These are phyloP conservation scores for Mormyrops attenuatus DNA, from an alignment of 2,797 vertebrate species.

Conservation along the genomic window DNA sequence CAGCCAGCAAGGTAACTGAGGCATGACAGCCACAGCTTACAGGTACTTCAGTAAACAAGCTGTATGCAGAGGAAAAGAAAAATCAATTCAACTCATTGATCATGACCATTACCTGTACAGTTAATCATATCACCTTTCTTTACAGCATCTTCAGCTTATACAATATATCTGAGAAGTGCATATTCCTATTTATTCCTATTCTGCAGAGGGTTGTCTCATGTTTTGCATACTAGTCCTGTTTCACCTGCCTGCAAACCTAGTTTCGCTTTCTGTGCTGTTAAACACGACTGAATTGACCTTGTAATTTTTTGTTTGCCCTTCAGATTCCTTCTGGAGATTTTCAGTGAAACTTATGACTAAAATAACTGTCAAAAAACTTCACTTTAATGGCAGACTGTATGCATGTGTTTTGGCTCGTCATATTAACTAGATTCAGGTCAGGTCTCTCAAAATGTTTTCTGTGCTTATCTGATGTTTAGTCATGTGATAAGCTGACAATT, in stretches of 20 bases:
- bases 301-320: neutral
- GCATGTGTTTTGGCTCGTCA: neutral
- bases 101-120: neutral
- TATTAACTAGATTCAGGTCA: neutral
- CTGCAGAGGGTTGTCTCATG: neutral
- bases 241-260: neutral
- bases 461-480: conserved; percentile 2
- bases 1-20: neutral
- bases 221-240: neutral
- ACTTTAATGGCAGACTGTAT: neutral
- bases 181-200: neutral
- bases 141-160: neutral
- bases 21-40: neutral
- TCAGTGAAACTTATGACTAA: neutral
- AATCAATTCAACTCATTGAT: neutral
- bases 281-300: neutral
- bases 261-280: neutral
- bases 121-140: neutral
- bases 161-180: neutral
- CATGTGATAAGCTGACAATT: neutral
- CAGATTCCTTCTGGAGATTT: neutral
- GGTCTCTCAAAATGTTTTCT: neutral
- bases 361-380: neutral
- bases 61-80: neutral
- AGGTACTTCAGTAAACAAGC: neutral